These are phyloP conservation scores for Mastomys coucha DNA, from an alignment of 2,113 vertebrate genomes.

Conservation along the genomic window DNA sequence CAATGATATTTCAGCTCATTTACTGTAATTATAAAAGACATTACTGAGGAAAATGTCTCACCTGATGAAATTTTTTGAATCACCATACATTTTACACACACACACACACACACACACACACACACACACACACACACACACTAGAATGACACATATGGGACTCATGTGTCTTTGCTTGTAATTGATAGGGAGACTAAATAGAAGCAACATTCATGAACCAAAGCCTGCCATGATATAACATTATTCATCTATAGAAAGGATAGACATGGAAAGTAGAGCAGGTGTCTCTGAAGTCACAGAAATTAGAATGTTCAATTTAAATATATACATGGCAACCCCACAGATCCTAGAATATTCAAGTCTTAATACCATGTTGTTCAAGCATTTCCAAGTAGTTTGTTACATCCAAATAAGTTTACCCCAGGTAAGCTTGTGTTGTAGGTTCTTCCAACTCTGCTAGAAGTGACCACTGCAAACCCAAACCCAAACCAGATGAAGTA, in stretches of 20 bases:
- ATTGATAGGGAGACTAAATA: not conserved
- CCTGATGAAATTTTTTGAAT: not conserved
- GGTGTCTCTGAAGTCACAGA: not conserved
- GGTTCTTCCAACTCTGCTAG: not conserved
- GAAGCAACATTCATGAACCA: not conserved
- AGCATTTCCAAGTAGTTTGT: not conserved
- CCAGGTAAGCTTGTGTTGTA: constrained; percentile 1
- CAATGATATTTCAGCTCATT: not conserved
- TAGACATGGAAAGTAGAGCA: not conserved
- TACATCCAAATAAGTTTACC: not conserved
- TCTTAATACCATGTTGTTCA: not conserved
- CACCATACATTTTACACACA: not conserved
- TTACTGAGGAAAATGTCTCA: not conserved
- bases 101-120: not conserved
- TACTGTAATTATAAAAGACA: not conserved
- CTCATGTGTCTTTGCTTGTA: not conserved
- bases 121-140: not conserved
- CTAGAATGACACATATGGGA: not conserved
- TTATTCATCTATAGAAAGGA: not conserved
- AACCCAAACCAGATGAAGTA: constrained; percentile 58
- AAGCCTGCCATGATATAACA: not conserved
- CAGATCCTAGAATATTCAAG: not conserved
- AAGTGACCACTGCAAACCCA: not conserved
- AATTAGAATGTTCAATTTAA: not conserved
- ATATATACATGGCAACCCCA: not conserved